Percentiles rank a stretch among this genome's conserved stretches.
phyloP scores from a whole-genome alignment of 2,888 invertebrate genomes.

The Lepeophtheirus nordmannii region DNA sequence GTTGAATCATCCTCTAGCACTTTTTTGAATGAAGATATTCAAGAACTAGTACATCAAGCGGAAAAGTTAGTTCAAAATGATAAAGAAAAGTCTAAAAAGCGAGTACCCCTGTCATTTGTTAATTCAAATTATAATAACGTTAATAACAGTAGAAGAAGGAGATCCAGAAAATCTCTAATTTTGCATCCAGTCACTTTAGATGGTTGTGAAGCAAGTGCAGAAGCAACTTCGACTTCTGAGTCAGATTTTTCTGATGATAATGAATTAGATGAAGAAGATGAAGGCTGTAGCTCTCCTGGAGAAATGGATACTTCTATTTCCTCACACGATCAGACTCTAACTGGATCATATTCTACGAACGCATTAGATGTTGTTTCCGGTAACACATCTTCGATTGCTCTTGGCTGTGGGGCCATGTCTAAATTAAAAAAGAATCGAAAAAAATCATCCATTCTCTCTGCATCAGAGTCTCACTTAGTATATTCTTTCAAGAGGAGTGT shows the following conservation, averaged over 20 bases:
- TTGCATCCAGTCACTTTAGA: neutral
- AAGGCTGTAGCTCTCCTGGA: neutral
- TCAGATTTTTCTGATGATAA: neutral
- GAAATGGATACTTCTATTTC: neutral
- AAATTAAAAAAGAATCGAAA: no score
- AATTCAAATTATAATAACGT: no score
- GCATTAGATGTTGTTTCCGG: neutral
- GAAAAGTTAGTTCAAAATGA: neutral
- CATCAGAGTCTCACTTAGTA: neutral
- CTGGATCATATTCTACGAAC: neutral
- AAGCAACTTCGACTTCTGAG: neutral
- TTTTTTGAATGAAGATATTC: neutral
- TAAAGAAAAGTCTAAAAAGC: neutral
- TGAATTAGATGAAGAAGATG: neutral
- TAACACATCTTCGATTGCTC: neutral
- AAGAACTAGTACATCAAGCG: neutral
- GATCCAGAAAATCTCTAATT: neutral
- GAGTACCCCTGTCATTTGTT: neutral
- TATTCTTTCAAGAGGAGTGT: neutral
- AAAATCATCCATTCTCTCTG: neutral
- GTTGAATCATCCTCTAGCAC: neutral
- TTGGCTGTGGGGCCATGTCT: neutral
- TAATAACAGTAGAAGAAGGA: neutral
- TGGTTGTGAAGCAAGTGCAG: conserved; percentile 4
- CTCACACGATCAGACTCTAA: neutral